Conservation (phyloP, 2,888 invertebrate species). For the Rosalia funebris region DNA sequence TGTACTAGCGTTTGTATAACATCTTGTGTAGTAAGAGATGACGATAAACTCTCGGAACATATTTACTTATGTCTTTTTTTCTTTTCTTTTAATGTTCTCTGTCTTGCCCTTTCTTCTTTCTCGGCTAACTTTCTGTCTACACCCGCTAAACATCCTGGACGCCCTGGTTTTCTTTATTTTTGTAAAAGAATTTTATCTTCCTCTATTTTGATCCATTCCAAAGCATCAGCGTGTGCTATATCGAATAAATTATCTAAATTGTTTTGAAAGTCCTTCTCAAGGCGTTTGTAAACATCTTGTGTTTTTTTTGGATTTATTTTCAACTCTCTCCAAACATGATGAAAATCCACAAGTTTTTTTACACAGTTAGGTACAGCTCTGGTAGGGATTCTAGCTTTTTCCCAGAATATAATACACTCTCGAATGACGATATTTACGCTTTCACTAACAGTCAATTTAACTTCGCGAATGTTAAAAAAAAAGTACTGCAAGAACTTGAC, state of each 20-base stretch:
- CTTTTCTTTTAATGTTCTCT: not conserved
- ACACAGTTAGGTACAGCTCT: not conserved
- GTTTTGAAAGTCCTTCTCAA: not conserved
- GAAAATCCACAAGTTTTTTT: not conserved
- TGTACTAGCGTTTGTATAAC: too few relatives aligned
- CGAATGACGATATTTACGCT: not conserved
- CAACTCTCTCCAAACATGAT: not conserved
- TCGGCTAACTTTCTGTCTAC: slow-evolving; percentile 19
- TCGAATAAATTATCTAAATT: not conserved
- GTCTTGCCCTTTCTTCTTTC: slow-evolving; percentile 22
- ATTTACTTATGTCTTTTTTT: too few relatives aligned
- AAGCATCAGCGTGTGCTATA: not conserved
- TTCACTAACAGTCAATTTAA: not conserved
- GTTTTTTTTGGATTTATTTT: not conserved
- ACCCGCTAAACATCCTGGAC: slow-evolving; percentile 16
- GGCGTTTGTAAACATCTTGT: not conserved
- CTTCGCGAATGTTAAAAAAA: not conserved
- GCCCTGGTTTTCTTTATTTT: not conserved
- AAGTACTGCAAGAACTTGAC: not conserved
- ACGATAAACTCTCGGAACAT: not conserved
- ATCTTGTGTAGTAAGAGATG: too few relatives aligned
- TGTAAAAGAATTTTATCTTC: not conserved
- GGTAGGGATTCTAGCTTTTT: not conserved
- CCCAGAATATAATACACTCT: not conserved
- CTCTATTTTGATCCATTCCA: not conserved